phyloP scores from a whole-genome alignment of 2,113 vertebrate species.

The Jaculus jaculus region DNA sequence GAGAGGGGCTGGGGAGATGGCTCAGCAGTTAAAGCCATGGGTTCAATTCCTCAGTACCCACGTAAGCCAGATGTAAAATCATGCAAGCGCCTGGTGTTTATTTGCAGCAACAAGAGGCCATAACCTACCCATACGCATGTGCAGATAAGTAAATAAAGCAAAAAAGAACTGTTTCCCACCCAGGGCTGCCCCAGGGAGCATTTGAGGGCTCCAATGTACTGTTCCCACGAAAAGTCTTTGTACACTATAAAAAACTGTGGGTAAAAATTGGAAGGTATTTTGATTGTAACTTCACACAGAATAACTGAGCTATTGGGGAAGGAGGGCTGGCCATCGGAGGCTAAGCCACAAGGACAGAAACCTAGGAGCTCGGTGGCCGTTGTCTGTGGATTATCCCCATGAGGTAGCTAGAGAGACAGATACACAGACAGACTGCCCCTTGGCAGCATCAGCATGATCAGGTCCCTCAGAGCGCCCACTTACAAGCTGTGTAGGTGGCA shows the following conservation, averaged over 20 bases:
- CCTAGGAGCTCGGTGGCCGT: background rate
- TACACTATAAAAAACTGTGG: constrained; percentile 45
- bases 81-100: too few species aligned
- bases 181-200: background rate
- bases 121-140: too few species aligned
- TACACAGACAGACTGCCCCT: background rate
- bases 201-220: background rate
- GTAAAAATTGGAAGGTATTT: constrained; percentile 48
- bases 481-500: background rate
- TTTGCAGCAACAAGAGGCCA: too few species aligned
- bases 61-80: too few species aligned
- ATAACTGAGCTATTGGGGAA: background rate
- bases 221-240: background rate
- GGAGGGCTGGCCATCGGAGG: background rate
- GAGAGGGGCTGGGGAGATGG: too few species aligned
- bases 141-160: too few species aligned
- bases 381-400: background rate
- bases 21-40: too few species aligned
- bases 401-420: background rate
- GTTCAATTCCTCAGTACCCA: too few species aligned
- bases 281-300: constrained; percentile 22
- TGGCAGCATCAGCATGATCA: background rate
- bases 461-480: background rate
- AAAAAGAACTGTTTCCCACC: background rate
- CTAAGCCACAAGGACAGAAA: background rate